Percentiles rank a stretch among this genome's conserved stretches.
phyloP scores from a whole-genome alignment of 2,113 vertebrate genomes.

The Macquaria australasica region DNA sequence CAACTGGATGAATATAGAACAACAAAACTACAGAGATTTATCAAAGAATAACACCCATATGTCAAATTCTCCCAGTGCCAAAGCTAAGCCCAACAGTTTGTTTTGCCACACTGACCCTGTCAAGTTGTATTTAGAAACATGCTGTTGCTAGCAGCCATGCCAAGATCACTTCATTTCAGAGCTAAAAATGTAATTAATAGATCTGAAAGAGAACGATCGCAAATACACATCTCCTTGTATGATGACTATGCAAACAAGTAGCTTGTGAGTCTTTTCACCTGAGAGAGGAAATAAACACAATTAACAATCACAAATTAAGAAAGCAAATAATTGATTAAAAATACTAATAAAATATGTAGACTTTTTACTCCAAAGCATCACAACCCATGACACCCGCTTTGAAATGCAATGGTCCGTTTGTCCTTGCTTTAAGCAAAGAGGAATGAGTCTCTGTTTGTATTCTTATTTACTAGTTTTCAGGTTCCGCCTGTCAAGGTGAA shows the following conservation, averaged over 20 bases:
- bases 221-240: conserved; percentile 41
- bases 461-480: conserved; percentile 75
- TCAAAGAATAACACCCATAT: conserved; percentile 60
- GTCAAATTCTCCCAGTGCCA: conserved; percentile 58
- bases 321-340: conserved; percentile 22
- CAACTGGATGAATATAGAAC: conserved; percentile 72
- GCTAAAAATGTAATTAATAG: conserved; percentile 62
- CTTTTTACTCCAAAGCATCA: conserved; percentile 21
- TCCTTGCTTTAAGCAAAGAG: conserved; percentile 55
- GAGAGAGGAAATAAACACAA: not conserved
- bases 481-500: conserved; percentile 82
- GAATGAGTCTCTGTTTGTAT: conserved; percentile 61
- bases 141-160: conserved; percentile 50
- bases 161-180: conserved; percentile 67
- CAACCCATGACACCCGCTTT: conserved; percentile 35
- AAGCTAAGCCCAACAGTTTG: conserved; percentile 66
- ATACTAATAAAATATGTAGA: conserved; percentile 20
- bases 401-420: conserved; percentile 47
- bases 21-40: conserved; percentile 61
- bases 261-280: conserved; percentile 5
- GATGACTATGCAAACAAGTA: conserved; percentile 58
- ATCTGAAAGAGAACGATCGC: conserved; percentile 40
- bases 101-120: conserved; percentile 73
- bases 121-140: conserved; percentile 69
- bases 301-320: not conserved